Evolutionary conservation across 2,797 vertebrate species (phyloP).

Genomic region (Gymnothorax javanicus): DNA sequence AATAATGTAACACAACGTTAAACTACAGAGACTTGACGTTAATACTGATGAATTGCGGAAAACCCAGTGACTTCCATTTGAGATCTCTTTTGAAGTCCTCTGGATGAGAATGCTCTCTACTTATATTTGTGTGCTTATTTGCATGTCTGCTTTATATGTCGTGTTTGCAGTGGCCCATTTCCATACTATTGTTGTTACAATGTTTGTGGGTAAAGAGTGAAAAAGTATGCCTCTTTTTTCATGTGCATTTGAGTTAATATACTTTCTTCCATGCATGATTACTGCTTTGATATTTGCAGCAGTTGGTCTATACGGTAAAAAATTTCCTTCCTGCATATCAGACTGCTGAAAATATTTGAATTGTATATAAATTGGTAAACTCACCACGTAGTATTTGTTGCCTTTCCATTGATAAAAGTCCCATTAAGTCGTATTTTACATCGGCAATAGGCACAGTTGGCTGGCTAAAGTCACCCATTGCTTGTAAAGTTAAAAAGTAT

Average conservation of each 20-base stretch:
- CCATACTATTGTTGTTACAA: too few relatives aligned
- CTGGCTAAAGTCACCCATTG: neutral
- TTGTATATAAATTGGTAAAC: neutral
- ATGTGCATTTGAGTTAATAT: neutral
- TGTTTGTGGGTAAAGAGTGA: too few relatives aligned
- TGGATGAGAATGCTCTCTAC: too few relatives aligned
- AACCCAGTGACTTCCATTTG: too few relatives aligned
- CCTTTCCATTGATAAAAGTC: neutral
- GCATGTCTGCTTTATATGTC: too few relatives aligned
- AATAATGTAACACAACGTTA: too few relatives aligned
- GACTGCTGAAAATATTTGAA: neutral
- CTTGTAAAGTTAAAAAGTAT: constrained; percentile 19
- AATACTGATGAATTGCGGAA: too few relatives aligned
- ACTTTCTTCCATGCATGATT: constrained; percentile 19
- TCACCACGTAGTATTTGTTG: neutral
- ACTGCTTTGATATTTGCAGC: constrained; percentile 11
- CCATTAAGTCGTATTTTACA: neutral
- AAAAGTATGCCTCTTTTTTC: too few relatives aligned
- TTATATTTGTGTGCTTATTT: too few relatives aligned
- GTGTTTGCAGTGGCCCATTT: too few relatives aligned
- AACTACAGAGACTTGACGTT: too few relatives aligned
- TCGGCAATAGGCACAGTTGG: neutral
- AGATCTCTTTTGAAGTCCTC: too few relatives aligned
- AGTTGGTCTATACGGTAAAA: neutral
- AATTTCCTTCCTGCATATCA: neutral